Conservation (phyloP, 2,888 invertebrate genomes). For the Zootermopsis nevadensis region DNA sequence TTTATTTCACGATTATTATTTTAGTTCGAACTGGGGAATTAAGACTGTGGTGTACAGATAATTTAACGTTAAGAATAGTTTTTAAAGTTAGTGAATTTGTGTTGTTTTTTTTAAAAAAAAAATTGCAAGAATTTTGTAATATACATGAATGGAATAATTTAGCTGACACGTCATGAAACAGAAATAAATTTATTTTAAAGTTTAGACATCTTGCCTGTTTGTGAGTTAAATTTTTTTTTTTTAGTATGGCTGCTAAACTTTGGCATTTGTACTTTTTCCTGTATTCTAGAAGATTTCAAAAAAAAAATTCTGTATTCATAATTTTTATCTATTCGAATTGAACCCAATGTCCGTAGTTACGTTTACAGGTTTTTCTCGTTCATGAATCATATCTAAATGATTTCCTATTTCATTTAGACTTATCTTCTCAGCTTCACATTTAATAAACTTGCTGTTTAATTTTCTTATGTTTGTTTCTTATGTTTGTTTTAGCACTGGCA, state of each 20-base stretch:
- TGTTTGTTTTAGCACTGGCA: conserved; percentile 80
- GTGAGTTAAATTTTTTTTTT: conserved; percentile 42
- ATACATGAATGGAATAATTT: conserved; percentile 16
- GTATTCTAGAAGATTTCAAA: conserved; percentile 51
- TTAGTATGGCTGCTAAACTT: conserved; percentile 52
- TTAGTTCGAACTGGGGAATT: conserved; percentile 55
- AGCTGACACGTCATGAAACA: conserved; percentile 2
- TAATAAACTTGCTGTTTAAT: conserved; percentile 55
- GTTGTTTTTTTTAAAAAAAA: no score
- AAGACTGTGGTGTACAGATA: conserved; percentile 54
- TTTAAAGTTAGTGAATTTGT: conserved; percentile 39
- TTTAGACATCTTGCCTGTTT: conserved; percentile 42
- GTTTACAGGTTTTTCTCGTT: conserved; percentile 54
- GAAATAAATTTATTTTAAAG: conserved; percentile 29
- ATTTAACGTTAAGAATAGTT: conserved; percentile 45
- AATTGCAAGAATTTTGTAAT: conserved; percentile 33
- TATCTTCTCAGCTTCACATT: conserved; percentile 54
- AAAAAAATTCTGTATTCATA: conserved; percentile 52
- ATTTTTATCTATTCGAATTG: conserved; percentile 51
- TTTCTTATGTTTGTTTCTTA: conserved; percentile 65
- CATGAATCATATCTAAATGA: conserved; percentile 51
- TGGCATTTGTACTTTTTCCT: conserved; percentile 53
- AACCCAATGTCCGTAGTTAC: conserved; percentile 51
- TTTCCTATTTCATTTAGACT: conserved; percentile 54
- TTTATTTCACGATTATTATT: conserved; percentile 48